Evolutionary conservation across 2,113 vertebrate species (phyloP).

Genomic region (Oncorhynchus gorbuscha): DNA sequence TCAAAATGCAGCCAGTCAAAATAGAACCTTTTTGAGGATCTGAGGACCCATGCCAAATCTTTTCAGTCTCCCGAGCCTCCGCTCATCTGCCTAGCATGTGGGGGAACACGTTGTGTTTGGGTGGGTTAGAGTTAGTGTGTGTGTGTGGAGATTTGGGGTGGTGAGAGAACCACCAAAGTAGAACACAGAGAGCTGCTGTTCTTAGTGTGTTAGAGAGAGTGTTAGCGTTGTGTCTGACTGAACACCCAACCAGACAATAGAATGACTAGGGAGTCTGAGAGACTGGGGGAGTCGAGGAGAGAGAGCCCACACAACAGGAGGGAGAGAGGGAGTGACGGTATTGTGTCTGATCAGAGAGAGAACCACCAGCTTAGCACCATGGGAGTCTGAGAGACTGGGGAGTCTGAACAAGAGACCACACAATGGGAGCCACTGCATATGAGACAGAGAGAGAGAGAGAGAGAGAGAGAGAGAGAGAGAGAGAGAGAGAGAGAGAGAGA

Average conservation of each 20-base stretch:
- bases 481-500: no score
- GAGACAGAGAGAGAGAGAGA: no score
- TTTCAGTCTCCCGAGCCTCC: no score
- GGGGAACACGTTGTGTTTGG: constrained; percentile 29
- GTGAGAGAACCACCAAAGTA: constrained; percentile 55
- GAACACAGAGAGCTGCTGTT: constrained; percentile 32
- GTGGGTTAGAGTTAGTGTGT: not conserved
- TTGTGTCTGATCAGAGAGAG: not conserved
- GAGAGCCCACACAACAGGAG: constrained; percentile 17
- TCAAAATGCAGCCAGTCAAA: no score
- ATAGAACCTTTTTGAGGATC: no score
- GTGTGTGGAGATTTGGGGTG: constrained; percentile 14
- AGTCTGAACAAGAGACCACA: no score
- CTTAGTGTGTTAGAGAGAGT: constrained; percentile 23
- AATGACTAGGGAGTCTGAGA: not conserved
- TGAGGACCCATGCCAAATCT: no score
- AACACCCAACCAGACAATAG: constrained; percentile 37
- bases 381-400: constrained; percentile 43
- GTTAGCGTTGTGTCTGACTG: not conserved
- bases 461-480: no score
- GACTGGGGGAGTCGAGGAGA: constrained; percentile 52
- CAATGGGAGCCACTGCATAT: no score
- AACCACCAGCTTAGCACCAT: no score
- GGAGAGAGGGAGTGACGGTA: no score
- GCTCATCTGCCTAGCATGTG: constrained; percentile 66